Base-by-base conservation (phyloP, 2,113 vertebrate species). In the Epinephelus moara region DNA sequence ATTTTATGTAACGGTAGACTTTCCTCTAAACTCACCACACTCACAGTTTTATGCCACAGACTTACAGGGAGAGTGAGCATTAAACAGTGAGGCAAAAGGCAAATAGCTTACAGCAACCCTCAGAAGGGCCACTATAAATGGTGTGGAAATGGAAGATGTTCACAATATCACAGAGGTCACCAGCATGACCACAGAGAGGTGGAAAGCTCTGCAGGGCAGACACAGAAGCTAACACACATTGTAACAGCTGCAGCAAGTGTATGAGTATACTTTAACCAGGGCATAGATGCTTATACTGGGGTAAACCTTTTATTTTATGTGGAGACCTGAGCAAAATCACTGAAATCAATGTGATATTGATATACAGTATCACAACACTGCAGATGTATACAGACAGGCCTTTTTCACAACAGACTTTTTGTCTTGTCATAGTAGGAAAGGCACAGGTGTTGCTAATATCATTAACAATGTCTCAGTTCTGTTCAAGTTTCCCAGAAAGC, bases 91-190 rank as follows among this genome's bases (percentile, higher is more conserved):
- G 11, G 64, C 57, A 47, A 27, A 30, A 63, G 87, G 68, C n/a
- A 78, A 64, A 80, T 23, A 23, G 9, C 67, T 89, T 68, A 78
- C 57, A 52, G 59, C 61, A 78, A 40, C 70, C 40, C 0, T 50
- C 69, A 78, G 59, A 85, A 50, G 77, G 53, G 47, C 52, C 61
- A 47, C 9, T 53, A 13, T 77, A 80, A 75, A 74, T 71, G 67
- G 69, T 45, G 11, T 70, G 64, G 69, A 19, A 73, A 55, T 37
- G 63, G 75, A 78, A 68, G 77, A 69, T 73, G 78, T 76, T 82
- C 33, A 64, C 66, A 86, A 40, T 75, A 68, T 76, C 78, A 70
- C 62, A 74, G 62, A 81, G 84, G 77, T 84, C 77, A 75, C 45
- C 23, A 0, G 67, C 21, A 50, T 75, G 64, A 60, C 42, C 67